Evolutionary conservation across 2,888 invertebrate genomes (phyloP), one percentile per base, ranked within the genome.

Genomic region (Tanypteryx hageni): DNA sequence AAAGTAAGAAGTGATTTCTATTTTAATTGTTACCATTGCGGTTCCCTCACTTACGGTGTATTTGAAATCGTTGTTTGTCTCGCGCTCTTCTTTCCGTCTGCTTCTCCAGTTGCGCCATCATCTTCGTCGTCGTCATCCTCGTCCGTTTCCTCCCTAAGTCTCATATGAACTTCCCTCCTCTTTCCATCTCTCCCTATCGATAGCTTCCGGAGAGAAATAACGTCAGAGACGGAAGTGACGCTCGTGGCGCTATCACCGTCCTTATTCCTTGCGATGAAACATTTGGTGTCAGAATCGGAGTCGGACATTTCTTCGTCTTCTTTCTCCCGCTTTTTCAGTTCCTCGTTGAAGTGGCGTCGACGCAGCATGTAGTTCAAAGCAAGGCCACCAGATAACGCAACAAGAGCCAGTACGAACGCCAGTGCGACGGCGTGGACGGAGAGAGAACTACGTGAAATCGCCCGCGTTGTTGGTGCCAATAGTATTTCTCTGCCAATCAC

Each of bases 141-240:
- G 31, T 95, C 95, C 92, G 94, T 94, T 92, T 95, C 96, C 93
- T 97, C 97, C 22, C 97, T 95, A 0, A 97, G 94, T n/a, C 97
- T 95, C 0, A 95, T 95, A 93, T 96, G 96, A 57, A 96, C 95
- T 93, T 95, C 92, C 44, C 89, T 16, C 89, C 89, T 44, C 18
- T 64, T 89, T 18, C 89, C 64, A 4, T 89, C 89, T 27, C 64
- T 92, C 93, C 95, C 94, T 44, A 95, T 96, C 59, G 96, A 95
- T 94, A 97, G 95, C 94, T 96, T 96, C 16, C 96, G 96, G 93
- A 97, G 94, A 27, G 97, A 98, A 83, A 97, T 97, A 44, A 98
- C 98, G 94, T 98, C 98, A 0, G 98, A 98, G 16, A 98, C 95
- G 14, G 98, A 95, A 0, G 98, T 98, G 83, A 97, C 97, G 31